A percentile compares a stretch with the other conserved stretches of the same genome.
phyloP scores from a whole-genome alignment of 2,888 invertebrate genomes.

The Gonocerus acuteangulatus region DNA sequence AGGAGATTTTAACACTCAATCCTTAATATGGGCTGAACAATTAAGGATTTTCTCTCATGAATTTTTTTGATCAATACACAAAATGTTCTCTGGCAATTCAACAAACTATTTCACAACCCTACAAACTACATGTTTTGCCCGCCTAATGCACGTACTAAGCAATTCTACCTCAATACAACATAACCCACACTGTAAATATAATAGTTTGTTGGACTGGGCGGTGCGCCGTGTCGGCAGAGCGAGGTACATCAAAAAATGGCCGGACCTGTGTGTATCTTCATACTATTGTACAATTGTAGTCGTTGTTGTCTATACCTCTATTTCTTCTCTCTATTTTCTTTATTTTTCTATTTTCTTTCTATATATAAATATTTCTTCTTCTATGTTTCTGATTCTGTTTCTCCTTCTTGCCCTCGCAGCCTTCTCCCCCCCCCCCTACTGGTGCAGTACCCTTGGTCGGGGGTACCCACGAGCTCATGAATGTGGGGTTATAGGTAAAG shows the following conservation, averaged over 20 bases:
- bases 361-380: constrained; percentile 11
- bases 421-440: constrained; percentile 14
- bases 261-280: constrained; percentile 26
- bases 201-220: not conserved
- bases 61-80: too few relatives aligned
- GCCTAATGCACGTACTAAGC: too few relatives aligned
- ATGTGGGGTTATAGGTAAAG: constrained; percentile 16
- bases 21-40: too few relatives aligned
- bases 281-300: constrained; percentile 33
- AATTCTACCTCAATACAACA: too few relatives aligned
- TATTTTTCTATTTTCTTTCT: not conserved
- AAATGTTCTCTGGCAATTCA: too few relatives aligned
- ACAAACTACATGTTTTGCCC: too few relatives aligned
- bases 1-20: too few relatives aligned
- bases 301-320: constrained; percentile 33
- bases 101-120: too few relatives aligned
- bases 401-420: not conserved
- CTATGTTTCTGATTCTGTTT: constrained; percentile 19
- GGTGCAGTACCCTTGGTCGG: constrained; percentile 21
- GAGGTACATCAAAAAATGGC: constrained; percentile 14
- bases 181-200: too few relatives aligned
- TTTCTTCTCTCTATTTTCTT: constrained; percentile 4
- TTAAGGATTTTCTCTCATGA: too few relatives aligned
- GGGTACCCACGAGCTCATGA: constrained; percentile 19
- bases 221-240: constrained; percentile 14